Percentiles rank a stretch among this genome's conserved stretches.
Evolutionary conservation across 1,140 invertebrate genomes (phyloP).

Genomic region (Papilio xuthus): DNA sequence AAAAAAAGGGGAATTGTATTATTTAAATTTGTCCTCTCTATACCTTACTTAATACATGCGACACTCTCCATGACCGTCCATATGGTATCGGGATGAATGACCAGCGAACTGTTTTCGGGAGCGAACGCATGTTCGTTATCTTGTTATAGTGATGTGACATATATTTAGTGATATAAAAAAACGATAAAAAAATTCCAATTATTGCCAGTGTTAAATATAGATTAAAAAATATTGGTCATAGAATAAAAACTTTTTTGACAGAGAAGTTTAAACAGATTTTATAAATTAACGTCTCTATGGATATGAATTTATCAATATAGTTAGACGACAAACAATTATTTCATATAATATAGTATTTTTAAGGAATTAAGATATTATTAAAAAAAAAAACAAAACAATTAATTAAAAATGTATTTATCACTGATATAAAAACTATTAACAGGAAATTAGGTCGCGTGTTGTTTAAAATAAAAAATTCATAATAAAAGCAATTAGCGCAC

Average conservation of each 20-base stretch:
- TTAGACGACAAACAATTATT: too few species aligned
- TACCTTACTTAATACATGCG: conserved; percentile 42
- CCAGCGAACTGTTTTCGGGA: conserved; percentile 63
- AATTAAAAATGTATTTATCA: background rate
- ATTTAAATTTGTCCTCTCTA: conserved; percentile 59
- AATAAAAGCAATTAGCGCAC: conserved; percentile 9
- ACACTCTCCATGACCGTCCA: conserved; percentile 60
- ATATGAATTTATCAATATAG: too few species aligned
- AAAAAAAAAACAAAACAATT: background rate
- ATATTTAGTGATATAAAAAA: background rate
- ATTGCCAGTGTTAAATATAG: background rate
- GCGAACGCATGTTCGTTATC: conserved; percentile 56
- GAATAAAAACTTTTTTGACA: too few species aligned
- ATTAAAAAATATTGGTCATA: background rate
- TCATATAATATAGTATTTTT: too few species aligned
- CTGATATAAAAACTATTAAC: background rate
- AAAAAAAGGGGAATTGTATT: too few species aligned
- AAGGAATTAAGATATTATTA: background rate
- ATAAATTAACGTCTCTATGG: too few species aligned
- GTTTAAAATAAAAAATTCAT: conserved; percentile 4
- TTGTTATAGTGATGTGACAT: conserved; percentile 51
- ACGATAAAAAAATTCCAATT: background rate
- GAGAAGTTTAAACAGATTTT: too few species aligned
- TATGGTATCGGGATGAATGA: conserved; percentile 75
- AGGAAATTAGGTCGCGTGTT: background rate